Conservation (phyloP, 2,113 vertebrate species). For the Calyptomena viridis region DNA sequence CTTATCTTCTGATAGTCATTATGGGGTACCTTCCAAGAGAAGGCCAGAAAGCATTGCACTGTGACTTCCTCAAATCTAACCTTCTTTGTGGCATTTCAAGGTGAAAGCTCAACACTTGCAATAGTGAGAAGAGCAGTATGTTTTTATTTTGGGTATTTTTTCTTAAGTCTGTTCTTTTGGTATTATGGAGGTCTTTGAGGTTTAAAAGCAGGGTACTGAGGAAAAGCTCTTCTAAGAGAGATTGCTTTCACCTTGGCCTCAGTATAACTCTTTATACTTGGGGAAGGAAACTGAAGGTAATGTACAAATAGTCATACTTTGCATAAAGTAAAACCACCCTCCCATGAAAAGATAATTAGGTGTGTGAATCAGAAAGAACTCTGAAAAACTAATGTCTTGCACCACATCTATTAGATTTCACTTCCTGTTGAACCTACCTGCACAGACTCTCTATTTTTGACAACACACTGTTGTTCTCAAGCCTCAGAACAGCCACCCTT, state of each 20-base stretch:
- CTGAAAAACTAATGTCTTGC: neutral
- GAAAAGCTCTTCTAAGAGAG: neutral
- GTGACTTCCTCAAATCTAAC: neutral
- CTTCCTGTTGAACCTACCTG: neutral
- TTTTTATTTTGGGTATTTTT: neutral
- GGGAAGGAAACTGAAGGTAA: neutral
- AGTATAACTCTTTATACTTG: neutral
- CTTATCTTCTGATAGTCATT: neutral
- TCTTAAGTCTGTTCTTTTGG: neutral
- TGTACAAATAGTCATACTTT: neutral
- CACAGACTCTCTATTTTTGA: neutral
- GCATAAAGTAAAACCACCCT: neutral
- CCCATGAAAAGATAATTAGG: neutral
- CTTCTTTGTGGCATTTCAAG: neutral
- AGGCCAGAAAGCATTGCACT: neutral
- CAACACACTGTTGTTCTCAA: neutral
- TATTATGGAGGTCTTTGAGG: neutral
- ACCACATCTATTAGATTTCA: neutral
- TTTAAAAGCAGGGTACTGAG: neutral
- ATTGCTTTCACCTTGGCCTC: neutral
- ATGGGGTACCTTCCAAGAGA: neutral
- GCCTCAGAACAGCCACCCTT: neutral
- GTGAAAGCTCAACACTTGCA: neutral
- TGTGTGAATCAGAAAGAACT: neutral
- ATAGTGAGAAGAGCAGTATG: neutral